Conservation (phyloP, 2,888 invertebrate genomes). For the Ormyrus thymus region DNA sequence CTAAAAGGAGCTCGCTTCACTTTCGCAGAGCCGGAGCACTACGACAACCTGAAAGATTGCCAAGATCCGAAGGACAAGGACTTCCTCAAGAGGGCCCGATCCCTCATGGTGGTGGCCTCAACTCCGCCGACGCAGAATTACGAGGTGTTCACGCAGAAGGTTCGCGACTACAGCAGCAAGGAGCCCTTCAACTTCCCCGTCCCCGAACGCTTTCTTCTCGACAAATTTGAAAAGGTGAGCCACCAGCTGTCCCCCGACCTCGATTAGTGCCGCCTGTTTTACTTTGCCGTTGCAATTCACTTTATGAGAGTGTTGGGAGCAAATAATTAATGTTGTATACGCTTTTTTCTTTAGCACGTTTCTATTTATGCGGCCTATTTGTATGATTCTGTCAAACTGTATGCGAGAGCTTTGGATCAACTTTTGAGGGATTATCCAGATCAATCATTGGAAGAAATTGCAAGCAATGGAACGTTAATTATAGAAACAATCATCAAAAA, state of each 20-base stretch:
- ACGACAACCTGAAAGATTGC: slow-evolving; percentile 79
- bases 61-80: slow-evolving; percentile 79
- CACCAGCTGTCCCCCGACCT: neutral
- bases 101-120: slow-evolving; percentile 91
- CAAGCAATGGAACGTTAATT: slow-evolving; percentile 90
- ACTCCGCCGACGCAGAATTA: slow-evolving; percentile 87
- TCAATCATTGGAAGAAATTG: slow-evolving; percentile 81
- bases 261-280: neutral
- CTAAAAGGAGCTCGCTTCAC: neutral
- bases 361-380: slow-evolving; percentile 95
- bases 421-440: slow-evolving; percentile 81
- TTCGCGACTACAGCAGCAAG: slow-evolving; percentile 85
- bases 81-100: slow-evolving; percentile 84
- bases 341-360: slow-evolving; percentile 81
- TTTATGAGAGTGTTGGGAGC: neutral
- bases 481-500: slow-evolving; percentile 90
- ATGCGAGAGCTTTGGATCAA: slow-evolving; percentile 89
- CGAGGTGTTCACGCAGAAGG: slow-evolving; percentile 86
- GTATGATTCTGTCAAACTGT: slow-evolving; percentile 95
- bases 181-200: slow-evolving; percentile 88
- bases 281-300: neutral
- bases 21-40: slow-evolving; percentile 76
- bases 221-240: slow-evolving; percentile 71
- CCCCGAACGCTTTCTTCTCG: slow-evolving; percentile 80
- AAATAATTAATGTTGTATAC: neutral